Percentiles rank a stretch among this genome's conserved stretches.
Evolutionary conservation across 2,888 invertebrate genomes (phyloP).

Genomic region (Dasysyrphus tricinctus): DNA sequence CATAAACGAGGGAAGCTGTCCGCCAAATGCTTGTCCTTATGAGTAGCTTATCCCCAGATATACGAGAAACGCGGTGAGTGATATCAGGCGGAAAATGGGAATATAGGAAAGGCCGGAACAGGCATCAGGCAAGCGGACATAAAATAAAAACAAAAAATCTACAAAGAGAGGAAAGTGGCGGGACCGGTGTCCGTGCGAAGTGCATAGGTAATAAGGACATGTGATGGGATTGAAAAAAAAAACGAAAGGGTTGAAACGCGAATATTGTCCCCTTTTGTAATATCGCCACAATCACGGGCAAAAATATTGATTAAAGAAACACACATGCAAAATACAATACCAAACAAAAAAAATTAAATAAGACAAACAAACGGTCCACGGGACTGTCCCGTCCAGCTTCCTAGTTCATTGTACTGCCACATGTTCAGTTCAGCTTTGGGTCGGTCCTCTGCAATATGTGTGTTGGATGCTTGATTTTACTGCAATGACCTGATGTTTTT

Average conservation of each 20-base stretch:
- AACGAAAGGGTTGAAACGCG: constrained; percentile 72
- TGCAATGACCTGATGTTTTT: constrained; percentile 47
- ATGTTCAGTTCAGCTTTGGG: constrained; percentile 55
- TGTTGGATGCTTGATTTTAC: constrained; percentile 47
- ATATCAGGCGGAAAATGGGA: constrained; percentile 75
- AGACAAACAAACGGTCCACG: constrained; percentile 51
- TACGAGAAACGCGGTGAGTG: constrained; percentile 53
- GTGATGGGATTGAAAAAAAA: constrained; percentile 55
- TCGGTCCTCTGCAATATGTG: constrained; percentile 51
- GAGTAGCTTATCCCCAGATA: constrained; percentile 66
- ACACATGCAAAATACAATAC: constrained; percentile 14
- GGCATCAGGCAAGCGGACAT: constrained; percentile 47
- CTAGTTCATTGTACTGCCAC: constrained; percentile 71
- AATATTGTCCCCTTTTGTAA: constrained; percentile 73
- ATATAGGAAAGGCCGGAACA: constrained; percentile 56
- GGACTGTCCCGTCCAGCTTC: constrained; percentile 71
- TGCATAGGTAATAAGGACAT: constrained; percentile 75
- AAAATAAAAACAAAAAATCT: constrained; percentile 62
- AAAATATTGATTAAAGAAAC: constrained; percentile 68
- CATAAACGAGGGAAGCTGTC: constrained; percentile 50
- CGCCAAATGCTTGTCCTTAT: constrained; percentile 29
- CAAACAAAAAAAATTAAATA: constrained; percentile 10
- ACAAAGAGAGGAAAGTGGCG: constrained; percentile 31
- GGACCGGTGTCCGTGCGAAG: constrained; percentile 70
- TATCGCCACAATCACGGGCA: constrained; percentile 71